Percentiles rank a stretch among this genome's conserved stretches.
These are phyloP conservation scores for Drosophila longiperda DNA, from an alignment of 2,888 invertebrate genomes.

Conservation along the genomic window DNA sequence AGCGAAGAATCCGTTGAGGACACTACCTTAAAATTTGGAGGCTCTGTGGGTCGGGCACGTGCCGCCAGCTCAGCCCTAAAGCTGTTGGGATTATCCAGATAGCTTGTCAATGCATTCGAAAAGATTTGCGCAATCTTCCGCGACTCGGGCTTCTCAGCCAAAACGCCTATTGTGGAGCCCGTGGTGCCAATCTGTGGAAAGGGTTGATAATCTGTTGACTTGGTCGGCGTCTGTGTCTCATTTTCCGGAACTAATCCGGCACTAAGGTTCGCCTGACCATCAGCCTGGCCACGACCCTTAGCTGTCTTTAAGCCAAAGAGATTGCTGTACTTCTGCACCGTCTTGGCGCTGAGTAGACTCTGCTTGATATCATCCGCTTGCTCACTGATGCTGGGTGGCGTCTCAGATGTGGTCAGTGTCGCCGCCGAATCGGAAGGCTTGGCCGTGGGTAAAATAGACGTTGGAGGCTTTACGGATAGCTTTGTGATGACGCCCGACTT, in stretches of 20 bases:
- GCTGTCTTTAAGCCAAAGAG: constrained; percentile 79
- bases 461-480: constrained; percentile 44
- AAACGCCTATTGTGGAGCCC: constrained; percentile 87
- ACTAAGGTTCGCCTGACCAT: constrained; percentile 86
- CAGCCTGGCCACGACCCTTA: constrained; percentile 41
- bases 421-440: constrained; percentile 76
- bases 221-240: constrained; percentile 38
- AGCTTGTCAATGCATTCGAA: constrained; percentile 92
- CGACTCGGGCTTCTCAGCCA: constrained; percentile 87
- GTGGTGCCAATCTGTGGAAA: constrained; percentile 86
- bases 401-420: constrained; percentile 70
- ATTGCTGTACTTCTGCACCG: constrained; percentile 80
- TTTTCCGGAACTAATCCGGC: constrained; percentile 63
- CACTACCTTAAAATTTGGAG: constrained; percentile 84
- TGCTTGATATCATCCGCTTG: constrained; percentile 86
- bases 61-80: constrained; percentile 91
- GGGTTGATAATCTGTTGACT: constrained; percentile 45
- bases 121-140: constrained; percentile 93
- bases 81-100: constrained; percentile 92
- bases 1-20: constrained; percentile 72
- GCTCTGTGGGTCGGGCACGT: constrained; percentile 91
- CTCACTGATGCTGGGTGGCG: constrained; percentile 76
- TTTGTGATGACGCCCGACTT: constrained; percentile 55
- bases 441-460: constrained; percentile 44
- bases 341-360: constrained; percentile 87